A percentile compares a stretch with the other conserved stretches of the same genome.
Conservation (phyloP, 2,888 invertebrate genomes). For the Tachina fera region DNA sequence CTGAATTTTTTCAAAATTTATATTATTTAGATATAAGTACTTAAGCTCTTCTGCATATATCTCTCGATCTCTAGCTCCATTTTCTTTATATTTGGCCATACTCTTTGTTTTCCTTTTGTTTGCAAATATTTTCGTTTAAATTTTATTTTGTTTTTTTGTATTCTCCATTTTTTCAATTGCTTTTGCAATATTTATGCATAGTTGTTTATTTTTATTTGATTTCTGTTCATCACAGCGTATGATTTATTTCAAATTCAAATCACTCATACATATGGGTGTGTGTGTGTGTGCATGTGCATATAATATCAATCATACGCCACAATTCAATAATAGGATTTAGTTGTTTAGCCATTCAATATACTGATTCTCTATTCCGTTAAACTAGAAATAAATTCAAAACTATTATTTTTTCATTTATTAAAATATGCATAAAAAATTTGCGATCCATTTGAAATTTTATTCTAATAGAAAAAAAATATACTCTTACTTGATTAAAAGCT, state of each 20-base stretch:
- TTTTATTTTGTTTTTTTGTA: not conserved
- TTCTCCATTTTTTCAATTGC: not conserved
- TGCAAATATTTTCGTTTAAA: not conserved
- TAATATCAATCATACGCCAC: slow-evolving; percentile 58
- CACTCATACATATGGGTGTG: not conserved
- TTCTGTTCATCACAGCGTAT: slow-evolving; percentile 18
- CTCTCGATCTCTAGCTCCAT: too few species aligned
- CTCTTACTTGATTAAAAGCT: not conserved
- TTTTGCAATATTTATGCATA: not conserved
- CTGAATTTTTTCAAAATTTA: too few species aligned
- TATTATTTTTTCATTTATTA: not conserved
- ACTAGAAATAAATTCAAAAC: not conserved
- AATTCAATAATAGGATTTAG: slow-evolving; percentile 10
- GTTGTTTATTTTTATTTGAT: not conserved
- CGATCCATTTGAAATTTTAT: not conserved
- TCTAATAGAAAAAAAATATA: not conserved
- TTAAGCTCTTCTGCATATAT: too few species aligned
- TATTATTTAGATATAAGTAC: too few species aligned
- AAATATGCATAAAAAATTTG: not conserved
- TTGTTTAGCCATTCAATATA: slow-evolving; percentile 28
- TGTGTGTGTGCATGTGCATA: too few species aligned
- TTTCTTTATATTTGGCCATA: too few species aligned
- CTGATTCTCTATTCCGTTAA: not conserved
- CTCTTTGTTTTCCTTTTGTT: not conserved
- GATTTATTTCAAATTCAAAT: slow-evolving; percentile 38